phyloP scores from a whole-genome alignment of 2,797 vertebrate genomes.

The Sandelia bainsii region DNA sequence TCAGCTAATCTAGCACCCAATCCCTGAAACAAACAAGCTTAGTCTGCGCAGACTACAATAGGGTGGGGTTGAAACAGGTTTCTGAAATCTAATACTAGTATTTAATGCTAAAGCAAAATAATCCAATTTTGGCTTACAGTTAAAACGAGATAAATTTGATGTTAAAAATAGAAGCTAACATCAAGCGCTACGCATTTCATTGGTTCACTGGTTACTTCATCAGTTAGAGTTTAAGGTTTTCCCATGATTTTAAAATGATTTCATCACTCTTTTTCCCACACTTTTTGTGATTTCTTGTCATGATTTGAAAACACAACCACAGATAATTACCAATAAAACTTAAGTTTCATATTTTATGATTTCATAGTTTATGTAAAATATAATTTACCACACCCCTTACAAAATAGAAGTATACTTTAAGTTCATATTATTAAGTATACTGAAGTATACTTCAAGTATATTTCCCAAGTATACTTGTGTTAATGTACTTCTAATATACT shows the following conservation, averaged over 20 bases:
- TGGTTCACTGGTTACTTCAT: background rate
- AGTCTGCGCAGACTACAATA: slow-evolving; percentile 10
- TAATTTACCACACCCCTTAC: no score
- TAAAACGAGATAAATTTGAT: background rate
- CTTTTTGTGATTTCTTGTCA: no score
- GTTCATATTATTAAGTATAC: no score
- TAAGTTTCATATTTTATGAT: no score
- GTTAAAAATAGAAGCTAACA: background rate
- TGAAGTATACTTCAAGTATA: no score
- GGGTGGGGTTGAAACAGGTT: slow-evolving; percentile 40
- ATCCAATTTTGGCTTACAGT: background rate
- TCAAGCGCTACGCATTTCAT: background rate
- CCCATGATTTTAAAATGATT: background rate
- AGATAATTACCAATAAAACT: no score
- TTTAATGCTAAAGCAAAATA: background rate
- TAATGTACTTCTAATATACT: no score
- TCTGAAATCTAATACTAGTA: slow-evolving; percentile 8
- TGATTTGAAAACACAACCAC: no score
- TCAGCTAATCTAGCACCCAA: slow-evolving; percentile 33
- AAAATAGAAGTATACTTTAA: no score
- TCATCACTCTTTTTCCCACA: no score
- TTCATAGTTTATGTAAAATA: no score
- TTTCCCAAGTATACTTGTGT: no score
- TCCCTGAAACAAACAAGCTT: slow-evolving; percentile 21
- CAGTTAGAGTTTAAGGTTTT: background rate